Evolutionary conservation across 2,113 vertebrate genomes (phyloP), one percentile per base, ranked within the genome.

Genomic region (Loxodonta africana): DNA sequence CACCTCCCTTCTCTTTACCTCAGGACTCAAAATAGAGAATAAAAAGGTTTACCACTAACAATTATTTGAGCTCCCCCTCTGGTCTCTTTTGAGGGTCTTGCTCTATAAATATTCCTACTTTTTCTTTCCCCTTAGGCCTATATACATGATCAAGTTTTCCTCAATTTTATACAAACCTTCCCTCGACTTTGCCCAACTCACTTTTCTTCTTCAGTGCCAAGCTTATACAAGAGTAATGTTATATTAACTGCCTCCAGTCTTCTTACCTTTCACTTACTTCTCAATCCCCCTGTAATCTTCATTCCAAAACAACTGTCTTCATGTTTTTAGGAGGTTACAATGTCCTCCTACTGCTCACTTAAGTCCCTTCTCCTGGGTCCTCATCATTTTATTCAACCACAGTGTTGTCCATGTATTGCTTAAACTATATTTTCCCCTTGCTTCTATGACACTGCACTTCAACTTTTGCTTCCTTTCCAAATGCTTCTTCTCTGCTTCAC

Each of bases 381-480:
- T 53, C 26, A 76, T 37, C 57, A 86, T 94, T 85, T 96, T 78
- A 93, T 26, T 90, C 30, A 83, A 2, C 28, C 57, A 71, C 48
- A 91, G 33, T 53, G 6, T 0, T 89, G 14, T 83, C 48, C 44
- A 53, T 84, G 26, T 91, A 89, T 23, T 28, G 90, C 80, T 51
- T 71, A 83, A 57, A 88, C 14, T 77, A 51, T 74, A 81, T 81
- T 69, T 94, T 76, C 63, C 11, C 53, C 67, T 90, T 62, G 51
- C 60, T 91, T 83, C 67, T 73, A 28, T 18, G 76, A 76, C 33
- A 26, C 44, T 20, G 6, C 23, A 67, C 7, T 60, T 33, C 18
- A 97, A 93, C 46, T 80, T 83, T 20, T 76, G 48, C 20, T 95
- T 86, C 53, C 71, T 74, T 96, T 48, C 14, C 91, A 92, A 57